Base-by-base conservation (phyloP, 2,888 invertebrate species). In the Napeogenes sylphis region DNA sequence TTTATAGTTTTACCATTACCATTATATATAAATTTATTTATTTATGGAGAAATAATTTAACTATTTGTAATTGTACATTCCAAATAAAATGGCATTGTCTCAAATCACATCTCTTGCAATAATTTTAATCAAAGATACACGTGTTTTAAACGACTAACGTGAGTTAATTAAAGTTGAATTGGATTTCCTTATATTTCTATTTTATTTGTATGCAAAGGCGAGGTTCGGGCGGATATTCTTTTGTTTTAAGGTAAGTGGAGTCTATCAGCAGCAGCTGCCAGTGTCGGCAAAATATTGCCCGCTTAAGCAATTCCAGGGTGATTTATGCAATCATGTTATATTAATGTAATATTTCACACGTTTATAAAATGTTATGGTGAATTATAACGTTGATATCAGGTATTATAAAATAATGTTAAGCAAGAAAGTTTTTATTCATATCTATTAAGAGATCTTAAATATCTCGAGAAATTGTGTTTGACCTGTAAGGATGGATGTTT, bases 231-330 rank as follows among this genome's bases (percentile, higher is more conserved):
- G 51, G 21, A 30, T 30, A 30, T 51, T 51, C 51, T 51, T 51
- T 51, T 51, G 51, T 51, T 21, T 51, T 21, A 51, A 51, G 51
- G 51, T 51, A 51, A 51, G 30, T 51, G 51, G 21, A 51, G 51
- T 51, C 51, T 51, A 51, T 51, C 51, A 51, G n/a, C 51, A 30
- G 30, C 51, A 51, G 51, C 51, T 51, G 51, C 51, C 30, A 10
- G 30, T 30, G 51, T 51, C 51, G 51, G 51, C 21, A 30, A 51
- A 51, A 51, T 51, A 51, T 51, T 51, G 51, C 51, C 51, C 51
- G 51, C 51, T 51, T 51, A 51, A 51, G 51, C 51, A 51, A 51
- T 51, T 51, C 51, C 51, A n/a, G 51, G 21, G 30, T 51, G 51
- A 51, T 51, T 51, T 51, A 51, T 51, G 21, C 51, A 51, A 51